phyloP scores from a whole-genome alignment of 37 sponge, comb jelly and placozoan species.

The Petrosia ficiformis region DNA sequence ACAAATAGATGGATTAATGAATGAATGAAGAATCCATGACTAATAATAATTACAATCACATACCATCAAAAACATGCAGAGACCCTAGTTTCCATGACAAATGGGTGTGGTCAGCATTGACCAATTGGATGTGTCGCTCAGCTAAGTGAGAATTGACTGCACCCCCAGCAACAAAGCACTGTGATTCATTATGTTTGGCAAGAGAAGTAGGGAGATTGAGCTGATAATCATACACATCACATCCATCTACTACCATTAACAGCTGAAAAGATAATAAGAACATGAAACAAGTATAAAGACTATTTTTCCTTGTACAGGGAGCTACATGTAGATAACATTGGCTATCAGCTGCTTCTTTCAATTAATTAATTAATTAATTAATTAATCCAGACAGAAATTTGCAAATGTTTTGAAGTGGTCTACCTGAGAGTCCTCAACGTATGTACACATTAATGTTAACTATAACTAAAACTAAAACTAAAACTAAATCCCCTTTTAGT shows the following conservation, averaged over 20 bases:
- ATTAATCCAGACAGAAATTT: too few species aligned
- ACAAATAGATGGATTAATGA: background rate
- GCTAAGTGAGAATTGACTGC: conserved; percentile 33
- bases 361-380: too few species aligned
- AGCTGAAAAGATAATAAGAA: conserved; percentile 10
- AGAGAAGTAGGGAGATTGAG: conserved; percentile 1
- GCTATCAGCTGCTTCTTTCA: too few species aligned
- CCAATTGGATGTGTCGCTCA: conserved; percentile 36
- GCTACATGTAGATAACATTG: too few species aligned
- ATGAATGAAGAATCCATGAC: background rate
- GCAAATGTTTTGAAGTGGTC: too few species aligned
- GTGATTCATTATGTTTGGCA: conserved; percentile 16
- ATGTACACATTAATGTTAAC: too few species aligned
- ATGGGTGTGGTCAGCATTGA: conserved; percentile 23
- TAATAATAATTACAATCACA: background rate
- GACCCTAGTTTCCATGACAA: conserved; percentile 54
- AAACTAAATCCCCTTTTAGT: too few species aligned
- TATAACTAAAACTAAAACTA: too few species aligned
- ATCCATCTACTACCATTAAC: conserved; percentile 48
- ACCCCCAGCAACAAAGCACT: conserved; percentile 46
- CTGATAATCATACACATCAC: conserved; percentile 10
- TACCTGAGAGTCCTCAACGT: too few species aligned
- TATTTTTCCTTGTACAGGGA: too few species aligned
- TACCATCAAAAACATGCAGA: conserved; percentile 44
- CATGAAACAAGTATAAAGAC: too few species aligned